Percentiles rank a stretch among this genome's conserved stretches.
phyloP scores from a whole-genome alignment of 2,888 invertebrate species.

The Sympetrum striolatum region DNA sequence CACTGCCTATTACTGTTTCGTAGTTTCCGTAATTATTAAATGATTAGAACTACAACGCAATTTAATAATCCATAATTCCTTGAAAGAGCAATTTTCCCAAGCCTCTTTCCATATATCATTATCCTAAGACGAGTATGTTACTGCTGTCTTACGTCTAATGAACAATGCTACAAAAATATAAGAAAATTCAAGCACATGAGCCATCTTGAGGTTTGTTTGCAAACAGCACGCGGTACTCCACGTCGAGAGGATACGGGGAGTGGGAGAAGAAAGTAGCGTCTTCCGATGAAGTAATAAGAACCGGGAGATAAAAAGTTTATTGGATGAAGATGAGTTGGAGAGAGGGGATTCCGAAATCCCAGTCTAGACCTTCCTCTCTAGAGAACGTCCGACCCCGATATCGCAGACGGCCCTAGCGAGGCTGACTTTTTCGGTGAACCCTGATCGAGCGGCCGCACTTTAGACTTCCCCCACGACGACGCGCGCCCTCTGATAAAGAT shows the following conservation, averaged over 20 bases:
- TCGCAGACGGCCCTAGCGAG: not conserved
- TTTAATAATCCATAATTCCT: too few species aligned
- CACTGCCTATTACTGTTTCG: too few species aligned
- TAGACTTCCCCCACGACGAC: too few species aligned
- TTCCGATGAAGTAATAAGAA: not conserved
- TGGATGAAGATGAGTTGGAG: not conserved
- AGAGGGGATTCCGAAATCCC: not conserved
- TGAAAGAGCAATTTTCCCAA: too few species aligned
- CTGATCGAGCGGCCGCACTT: not conserved
- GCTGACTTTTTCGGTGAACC: not conserved
- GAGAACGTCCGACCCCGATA: not conserved
- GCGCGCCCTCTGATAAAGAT: too few species aligned
- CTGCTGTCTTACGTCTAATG: too few species aligned
- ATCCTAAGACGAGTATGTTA: too few species aligned
- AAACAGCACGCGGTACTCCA: not conserved
- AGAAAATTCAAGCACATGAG: not conserved
- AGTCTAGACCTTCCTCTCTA: not conserved
- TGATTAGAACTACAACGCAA: too few species aligned
- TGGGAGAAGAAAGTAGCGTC: not conserved
- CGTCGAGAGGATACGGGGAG: not conserved
- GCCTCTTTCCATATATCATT: too few species aligned
- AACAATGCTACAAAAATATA: not conserved
- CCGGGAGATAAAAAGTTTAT: not conserved
- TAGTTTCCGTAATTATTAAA: too few species aligned
- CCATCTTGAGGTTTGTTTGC: slow-evolving; percentile 31